phyloP scores from a whole-genome alignment of 1,140 invertebrate species.

The Tetragnatha versicolor region DNA sequence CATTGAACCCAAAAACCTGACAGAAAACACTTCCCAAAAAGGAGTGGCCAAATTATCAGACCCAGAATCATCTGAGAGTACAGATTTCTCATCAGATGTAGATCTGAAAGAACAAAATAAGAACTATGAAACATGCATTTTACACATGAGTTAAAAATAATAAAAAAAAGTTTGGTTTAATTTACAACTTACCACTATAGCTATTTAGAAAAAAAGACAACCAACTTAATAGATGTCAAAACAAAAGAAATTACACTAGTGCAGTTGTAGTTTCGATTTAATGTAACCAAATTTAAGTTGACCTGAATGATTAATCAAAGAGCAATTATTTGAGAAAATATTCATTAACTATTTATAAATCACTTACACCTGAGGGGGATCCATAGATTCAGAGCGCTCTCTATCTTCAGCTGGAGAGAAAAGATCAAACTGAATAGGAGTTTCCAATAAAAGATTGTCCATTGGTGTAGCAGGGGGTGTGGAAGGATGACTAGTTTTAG shows the following conservation, averaged over 20 bases:
- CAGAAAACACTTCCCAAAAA: conserved; percentile 57
- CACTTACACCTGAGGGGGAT: conserved; percentile 43
- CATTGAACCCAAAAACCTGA: conserved; percentile 53
- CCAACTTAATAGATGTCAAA: too few relatives aligned
- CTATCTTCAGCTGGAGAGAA: conserved; percentile 52
- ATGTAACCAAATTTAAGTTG: too few relatives aligned
- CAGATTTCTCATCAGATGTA: neutral
- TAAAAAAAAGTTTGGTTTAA: too few relatives aligned
- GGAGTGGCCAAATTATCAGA: conserved; percentile 25
- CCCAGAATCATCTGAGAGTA: conserved; percentile 22
- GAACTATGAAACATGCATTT: too few relatives aligned
- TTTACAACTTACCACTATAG: too few relatives aligned
- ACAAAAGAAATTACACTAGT: too few relatives aligned
- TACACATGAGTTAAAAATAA: too few relatives aligned
- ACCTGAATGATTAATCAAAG: too few relatives aligned
- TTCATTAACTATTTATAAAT: too few relatives aligned
- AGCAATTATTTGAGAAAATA: too few relatives aligned
- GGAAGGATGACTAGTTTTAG: neutral
- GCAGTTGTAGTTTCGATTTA: too few relatives aligned
- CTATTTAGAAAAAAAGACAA: too few relatives aligned
- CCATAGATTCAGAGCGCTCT: conserved; percentile 44
- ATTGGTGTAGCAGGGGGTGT: conserved; percentile 42
- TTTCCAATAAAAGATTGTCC: conserved; percentile 46
- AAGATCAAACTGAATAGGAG: conserved; percentile 55
- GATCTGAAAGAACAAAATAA: neutral